phyloP scores from a whole-genome alignment of 2,113 vertebrate species.

The Dolichallabes microphthalmus region DNA sequence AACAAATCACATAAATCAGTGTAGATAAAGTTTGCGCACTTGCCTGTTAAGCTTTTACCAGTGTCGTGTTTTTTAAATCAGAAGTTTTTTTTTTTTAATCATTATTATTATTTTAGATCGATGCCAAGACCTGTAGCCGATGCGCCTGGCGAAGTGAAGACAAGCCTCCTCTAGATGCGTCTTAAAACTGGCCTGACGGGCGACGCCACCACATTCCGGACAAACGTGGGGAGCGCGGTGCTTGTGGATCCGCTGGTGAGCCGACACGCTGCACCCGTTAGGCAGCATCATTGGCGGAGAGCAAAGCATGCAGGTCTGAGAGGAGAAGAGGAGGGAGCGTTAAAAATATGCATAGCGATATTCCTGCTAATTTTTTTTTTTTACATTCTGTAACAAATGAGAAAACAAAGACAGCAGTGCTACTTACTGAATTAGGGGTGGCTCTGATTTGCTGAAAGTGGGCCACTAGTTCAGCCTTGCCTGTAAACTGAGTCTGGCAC shows the following conservation, averaged over 20 bases:
- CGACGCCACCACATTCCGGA: slow-evolving; percentile 86
- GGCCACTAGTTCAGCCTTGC: slow-evolving; percentile 81
- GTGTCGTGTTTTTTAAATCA: not conserved
- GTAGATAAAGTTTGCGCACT: not conserved
- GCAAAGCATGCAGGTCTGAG: slow-evolving; percentile 82
- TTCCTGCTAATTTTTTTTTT: not conserved
- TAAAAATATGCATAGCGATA: not conserved
- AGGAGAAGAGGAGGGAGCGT: not conserved
- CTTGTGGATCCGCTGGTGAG: slow-evolving; percentile 90
- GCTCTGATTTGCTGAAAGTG: slow-evolving; percentile 86
- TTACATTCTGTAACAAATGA: not conserved
- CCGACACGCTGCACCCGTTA: slow-evolving; percentile 85
- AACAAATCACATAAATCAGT: not conserved
- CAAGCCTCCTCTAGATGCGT: slow-evolving; percentile 84
- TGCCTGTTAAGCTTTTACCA: not conserved
- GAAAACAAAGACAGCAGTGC: too few species aligned
- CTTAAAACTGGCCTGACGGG: slow-evolving; percentile 81
- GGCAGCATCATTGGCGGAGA: slow-evolving; percentile 88
- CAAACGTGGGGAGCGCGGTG: slow-evolving; percentile 83
- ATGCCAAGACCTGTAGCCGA: slow-evolving; percentile 85
- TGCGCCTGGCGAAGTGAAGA: slow-evolving; percentile 88
- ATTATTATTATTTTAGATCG: not conserved
- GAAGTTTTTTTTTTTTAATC: not conserved
- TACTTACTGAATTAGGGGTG: slow-evolving; percentile 45
- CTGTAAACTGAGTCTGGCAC: slow-evolving; percentile 85